Conservation (phyloP, 2,797 vertebrate species). For the Sphenopsis melanotis region DNA sequence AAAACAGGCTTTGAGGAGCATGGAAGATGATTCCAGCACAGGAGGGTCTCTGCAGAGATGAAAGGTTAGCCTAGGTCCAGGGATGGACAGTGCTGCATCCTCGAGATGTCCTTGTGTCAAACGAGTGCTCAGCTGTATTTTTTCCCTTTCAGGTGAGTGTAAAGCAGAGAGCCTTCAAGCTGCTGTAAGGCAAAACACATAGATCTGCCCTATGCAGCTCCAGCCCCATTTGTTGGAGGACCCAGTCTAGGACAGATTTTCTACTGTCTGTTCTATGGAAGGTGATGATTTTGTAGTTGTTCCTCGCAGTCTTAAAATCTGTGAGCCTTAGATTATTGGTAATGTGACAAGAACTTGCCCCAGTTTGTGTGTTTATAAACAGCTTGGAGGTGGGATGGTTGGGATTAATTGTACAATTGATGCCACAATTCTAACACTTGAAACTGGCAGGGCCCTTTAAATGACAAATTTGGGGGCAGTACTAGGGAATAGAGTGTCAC, state of each 20-base stretch:
- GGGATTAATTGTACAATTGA: background rate
- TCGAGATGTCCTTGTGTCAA: background rate
- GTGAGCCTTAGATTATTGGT: background rate
- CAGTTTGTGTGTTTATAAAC: background rate
- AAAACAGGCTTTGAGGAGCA: background rate
- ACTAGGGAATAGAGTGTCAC: background rate
- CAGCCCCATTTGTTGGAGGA: background rate
- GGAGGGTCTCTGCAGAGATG: background rate
- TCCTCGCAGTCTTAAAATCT: background rate
- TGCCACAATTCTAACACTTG: background rate
- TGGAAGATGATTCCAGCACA: background rate
- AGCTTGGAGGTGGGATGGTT: background rate
- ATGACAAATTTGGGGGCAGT: background rate
- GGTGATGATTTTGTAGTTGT: background rate
- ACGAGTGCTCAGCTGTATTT: background rate
- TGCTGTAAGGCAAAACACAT: accelerated
- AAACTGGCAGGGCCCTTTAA: background rate
- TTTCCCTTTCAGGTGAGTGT: background rate
- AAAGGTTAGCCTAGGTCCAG: background rate
- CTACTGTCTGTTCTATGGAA: background rate
- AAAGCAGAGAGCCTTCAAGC: background rate
- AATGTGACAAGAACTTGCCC: background rate
- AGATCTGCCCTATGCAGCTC: background rate
- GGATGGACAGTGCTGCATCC: background rate
- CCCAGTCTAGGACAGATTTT: accelerated